A percentile compares a stretch with the other conserved stretches of the same genome.
phyloP scores from a whole-genome alignment of 2,888 invertebrate species.

The Labia minor region DNA sequence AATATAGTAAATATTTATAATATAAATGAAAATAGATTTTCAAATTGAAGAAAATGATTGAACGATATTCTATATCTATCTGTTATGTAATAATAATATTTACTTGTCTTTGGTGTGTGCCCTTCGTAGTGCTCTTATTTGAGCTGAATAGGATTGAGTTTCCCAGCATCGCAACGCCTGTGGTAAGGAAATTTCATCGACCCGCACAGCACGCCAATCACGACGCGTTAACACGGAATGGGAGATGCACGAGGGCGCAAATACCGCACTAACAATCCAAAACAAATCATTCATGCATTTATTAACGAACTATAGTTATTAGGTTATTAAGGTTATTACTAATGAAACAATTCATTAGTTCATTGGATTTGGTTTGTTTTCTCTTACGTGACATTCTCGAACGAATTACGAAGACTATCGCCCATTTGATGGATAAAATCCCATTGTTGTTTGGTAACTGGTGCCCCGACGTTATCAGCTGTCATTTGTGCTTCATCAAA shows the following conservation, averaged over 20 bases:
- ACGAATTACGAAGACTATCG: slow-evolving; percentile 65
- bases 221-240: slow-evolving; percentile 79
- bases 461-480: slow-evolving; percentile 82
- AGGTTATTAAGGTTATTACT: too few species aligned
- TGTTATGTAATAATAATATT: too few species aligned
- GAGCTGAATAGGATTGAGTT: slow-evolving; percentile 31
- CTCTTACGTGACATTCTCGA: slow-evolving; percentile 67
- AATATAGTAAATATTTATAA: too few species aligned
- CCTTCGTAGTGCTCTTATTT: slow-evolving; percentile 30
- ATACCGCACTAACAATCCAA: slow-evolving; percentile 52
- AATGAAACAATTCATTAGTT: too few species aligned
- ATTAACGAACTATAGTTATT: too few species aligned
- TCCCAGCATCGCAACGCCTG: slow-evolving; percentile 86
- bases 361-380: slow-evolving; percentile 26
- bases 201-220: slow-evolving; percentile 77
- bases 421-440: slow-evolving; percentile 87
- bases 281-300: not conserved
- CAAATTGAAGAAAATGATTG: too few species aligned
- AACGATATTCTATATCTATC: too few species aligned
- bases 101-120: slow-evolving; percentile 18
- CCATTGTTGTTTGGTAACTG: slow-evolving; percentile 83
- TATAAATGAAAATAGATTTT: too few species aligned
- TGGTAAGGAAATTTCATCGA: slow-evolving; percentile 73
- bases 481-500: slow-evolving; percentile 92
- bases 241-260: slow-evolving; percentile 87